Evolutionary conservation across 35 echinoderm and acorn worm genomes (phyloP).

Genomic region (Hemicentrotus pulcherrimus): DNA sequence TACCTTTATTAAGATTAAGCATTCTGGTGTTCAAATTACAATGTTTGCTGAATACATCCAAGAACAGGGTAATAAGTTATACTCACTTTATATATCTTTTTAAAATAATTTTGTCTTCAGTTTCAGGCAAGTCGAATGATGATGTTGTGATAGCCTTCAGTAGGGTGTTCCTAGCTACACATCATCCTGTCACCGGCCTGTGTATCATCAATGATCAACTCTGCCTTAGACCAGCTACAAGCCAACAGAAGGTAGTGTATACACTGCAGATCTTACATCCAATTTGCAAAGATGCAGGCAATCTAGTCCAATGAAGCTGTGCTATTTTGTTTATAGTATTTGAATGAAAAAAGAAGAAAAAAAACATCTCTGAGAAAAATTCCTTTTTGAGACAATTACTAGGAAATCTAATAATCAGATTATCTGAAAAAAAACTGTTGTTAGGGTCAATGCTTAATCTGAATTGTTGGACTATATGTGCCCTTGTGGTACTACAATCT

Average conservation of each 20-base stretch:
- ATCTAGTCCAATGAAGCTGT: too few species aligned
- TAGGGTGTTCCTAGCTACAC: constrained; percentile 45
- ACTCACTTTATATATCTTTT: not conserved
- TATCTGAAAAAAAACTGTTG: too few species aligned
- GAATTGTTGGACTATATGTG: too few species aligned
- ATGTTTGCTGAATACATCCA: not conserved
- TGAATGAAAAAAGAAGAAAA: too few species aligned
- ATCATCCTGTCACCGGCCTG: constrained; percentile 32
- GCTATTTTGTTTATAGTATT: too few species aligned
- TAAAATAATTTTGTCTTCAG: not conserved
- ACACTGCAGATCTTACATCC: too few species aligned
- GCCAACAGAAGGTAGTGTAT: constrained; percentile 56
- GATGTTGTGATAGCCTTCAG: constrained; percentile 51
- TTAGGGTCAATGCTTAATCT: too few species aligned
- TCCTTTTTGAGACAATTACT: too few species aligned
- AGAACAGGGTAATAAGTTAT: not conserved
- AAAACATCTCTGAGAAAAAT: too few species aligned
- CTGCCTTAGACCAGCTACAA: constrained; percentile 52
- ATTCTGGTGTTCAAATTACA: not conserved
- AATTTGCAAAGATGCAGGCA: too few species aligned
- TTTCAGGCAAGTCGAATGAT: not conserved
- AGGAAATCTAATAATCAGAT: too few species aligned
- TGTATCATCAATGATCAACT: constrained; percentile 66
- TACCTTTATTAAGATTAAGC: not conserved
- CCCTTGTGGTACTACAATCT: too few species aligned